Percentiles rank a stretch among this genome's conserved stretches.
Evolutionary conservation across 2,888 invertebrate species (phyloP).

Genomic region (Noctua fimbriata): DNA sequence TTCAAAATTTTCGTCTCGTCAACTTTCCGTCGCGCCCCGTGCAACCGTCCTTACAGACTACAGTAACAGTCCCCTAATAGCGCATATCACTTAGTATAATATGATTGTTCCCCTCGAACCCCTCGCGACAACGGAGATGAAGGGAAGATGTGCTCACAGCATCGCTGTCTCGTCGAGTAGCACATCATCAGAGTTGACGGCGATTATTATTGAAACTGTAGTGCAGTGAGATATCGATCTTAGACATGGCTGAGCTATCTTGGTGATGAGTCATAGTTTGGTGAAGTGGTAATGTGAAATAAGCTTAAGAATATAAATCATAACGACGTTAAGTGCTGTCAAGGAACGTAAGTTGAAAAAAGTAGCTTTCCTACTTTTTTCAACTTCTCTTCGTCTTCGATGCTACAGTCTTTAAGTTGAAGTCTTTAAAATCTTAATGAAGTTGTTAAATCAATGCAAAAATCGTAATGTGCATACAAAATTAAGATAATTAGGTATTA

Average conservation of each 20-base stretch:
- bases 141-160: slow-evolving; percentile 52
- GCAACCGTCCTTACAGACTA: slow-evolving; percentile 57
- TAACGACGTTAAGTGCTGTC: neutral
- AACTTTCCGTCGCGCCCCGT: slow-evolving; percentile 28
- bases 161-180: slow-evolving; percentile 29
- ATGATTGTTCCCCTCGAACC: slow-evolving; percentile 77
- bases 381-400: no score
- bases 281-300: no score
- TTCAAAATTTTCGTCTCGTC: neutral
- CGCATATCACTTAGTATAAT: slow-evolving; percentile 87
- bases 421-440: neutral
- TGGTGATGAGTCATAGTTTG: neutral
- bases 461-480: neutral
- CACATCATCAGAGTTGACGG: slow-evolving; percentile 35
- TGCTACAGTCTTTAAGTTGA: neutral
- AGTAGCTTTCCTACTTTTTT: no score
- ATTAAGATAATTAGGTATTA: neutral
- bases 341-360: neutral
- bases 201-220: slow-evolving; percentile 30
- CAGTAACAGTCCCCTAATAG: slow-evolving; percentile 74
- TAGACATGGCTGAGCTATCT: neutral
- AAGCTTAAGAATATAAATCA: neutral
- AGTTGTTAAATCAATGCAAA: neutral
- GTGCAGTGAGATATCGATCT: slow-evolving; percentile 31
- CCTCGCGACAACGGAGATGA: slow-evolving; percentile 67